phyloP scores from a whole-genome alignment of 2,113 vertebrate genomes.

The Eulacestoma nigropectus region DNA sequence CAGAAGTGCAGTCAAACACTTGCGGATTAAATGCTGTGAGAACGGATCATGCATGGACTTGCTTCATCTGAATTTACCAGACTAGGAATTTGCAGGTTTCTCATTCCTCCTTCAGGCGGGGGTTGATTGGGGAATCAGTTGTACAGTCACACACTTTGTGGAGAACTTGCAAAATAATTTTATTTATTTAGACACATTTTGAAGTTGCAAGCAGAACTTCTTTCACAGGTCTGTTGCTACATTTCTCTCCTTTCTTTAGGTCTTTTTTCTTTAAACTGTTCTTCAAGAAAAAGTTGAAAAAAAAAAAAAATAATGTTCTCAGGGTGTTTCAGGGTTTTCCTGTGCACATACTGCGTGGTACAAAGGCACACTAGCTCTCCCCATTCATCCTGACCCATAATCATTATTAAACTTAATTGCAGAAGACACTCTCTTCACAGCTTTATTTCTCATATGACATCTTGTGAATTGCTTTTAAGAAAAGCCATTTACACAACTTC shows the following conservation, averaged over 20 bases:
- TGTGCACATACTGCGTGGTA: background rate
- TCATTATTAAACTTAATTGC: conserved; percentile 32
- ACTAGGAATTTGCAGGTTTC: background rate
- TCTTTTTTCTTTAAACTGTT: background rate
- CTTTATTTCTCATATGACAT: conserved; percentile 42
- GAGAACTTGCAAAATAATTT: background rate
- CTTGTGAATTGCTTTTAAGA: conserved; percentile 57
- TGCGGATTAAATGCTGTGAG: background rate
- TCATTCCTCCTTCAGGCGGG: background rate
- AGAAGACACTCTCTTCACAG: conserved; percentile 40
- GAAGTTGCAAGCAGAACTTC: background rate
- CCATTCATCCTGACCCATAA: background rate
- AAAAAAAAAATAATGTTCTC: background rate
- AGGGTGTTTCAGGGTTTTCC: background rate
- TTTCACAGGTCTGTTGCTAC: background rate
- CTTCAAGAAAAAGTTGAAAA: background rate
- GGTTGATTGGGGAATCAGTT: background rate
- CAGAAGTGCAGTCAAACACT: background rate
- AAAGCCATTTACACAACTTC: conserved; percentile 37
- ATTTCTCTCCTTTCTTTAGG: background rate
- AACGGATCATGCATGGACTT: background rate
- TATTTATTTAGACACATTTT: background rate
- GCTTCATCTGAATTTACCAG: background rate
- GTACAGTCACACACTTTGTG: background rate
- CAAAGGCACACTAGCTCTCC: background rate